Conservation (phyloP, 2,888 invertebrate genomes). For the Drosophila fulvimacula region DNA sequence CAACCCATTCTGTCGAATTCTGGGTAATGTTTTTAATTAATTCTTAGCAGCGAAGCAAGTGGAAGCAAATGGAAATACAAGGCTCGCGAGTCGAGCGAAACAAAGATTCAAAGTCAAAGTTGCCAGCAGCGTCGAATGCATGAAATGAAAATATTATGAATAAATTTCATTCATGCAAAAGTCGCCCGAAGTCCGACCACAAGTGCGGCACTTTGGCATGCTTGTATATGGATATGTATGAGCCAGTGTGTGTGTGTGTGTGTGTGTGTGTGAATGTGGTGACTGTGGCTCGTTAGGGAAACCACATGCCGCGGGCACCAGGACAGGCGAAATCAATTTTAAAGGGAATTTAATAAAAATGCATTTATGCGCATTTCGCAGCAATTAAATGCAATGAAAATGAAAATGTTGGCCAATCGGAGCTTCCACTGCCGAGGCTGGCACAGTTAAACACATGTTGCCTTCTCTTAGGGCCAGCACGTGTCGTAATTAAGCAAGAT, state of each 20-base stretch:
- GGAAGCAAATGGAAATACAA: conserved; percentile 14
- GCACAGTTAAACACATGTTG: conserved; percentile 36
- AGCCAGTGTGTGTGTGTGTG: conserved; percentile 13
- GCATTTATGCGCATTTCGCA: conserved; percentile 67
- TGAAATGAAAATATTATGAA: conserved; percentile 62
- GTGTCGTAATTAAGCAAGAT: conserved; percentile 68
- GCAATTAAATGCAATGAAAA: conserved; percentile 59
- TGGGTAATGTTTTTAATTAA: conserved; percentile 70
- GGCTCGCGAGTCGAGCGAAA: conserved; percentile 13
- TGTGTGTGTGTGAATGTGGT: conserved; percentile 23
- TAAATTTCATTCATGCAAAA: conserved; percentile 73
- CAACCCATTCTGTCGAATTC: conserved; percentile 53
- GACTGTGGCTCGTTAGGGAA: conserved; percentile 49
- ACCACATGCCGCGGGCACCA: conserved; percentile 60
- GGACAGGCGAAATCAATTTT: conserved; percentile 66
- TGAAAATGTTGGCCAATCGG: conserved; percentile 26
- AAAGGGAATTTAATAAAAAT: conserved; percentile 71
- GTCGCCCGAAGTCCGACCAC: conserved; percentile 48
- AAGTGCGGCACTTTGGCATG: conserved; percentile 51
- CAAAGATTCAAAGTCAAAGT: conserved; percentile 70
- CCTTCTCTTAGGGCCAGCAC: conserved; percentile 14
- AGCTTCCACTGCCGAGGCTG: no score
- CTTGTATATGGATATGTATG: conserved; percentile 9
- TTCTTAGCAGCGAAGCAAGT: conserved; percentile 52
- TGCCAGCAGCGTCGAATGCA: conserved; percentile 39